These are phyloP conservation scores for Penaeus chinensis DNA, from an alignment of 1,140 invertebrate genomes.

Conservation along the genomic window DNA sequence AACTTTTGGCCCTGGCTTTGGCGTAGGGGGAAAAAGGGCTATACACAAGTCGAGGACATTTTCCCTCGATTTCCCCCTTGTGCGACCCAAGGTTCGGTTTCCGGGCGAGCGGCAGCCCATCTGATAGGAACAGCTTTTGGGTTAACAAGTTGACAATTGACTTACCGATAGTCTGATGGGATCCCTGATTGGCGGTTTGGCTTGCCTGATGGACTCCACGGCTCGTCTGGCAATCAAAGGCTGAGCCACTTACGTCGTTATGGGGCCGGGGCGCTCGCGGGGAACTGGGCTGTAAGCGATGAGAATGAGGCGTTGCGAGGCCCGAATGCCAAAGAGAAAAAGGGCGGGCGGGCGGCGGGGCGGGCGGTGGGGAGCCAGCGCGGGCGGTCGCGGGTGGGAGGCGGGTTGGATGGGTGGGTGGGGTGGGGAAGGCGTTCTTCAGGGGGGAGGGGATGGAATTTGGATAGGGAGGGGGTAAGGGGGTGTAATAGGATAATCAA, in stretches of 20 bases:
- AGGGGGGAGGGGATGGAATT: not conserved
- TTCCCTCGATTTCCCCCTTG: too few species aligned
- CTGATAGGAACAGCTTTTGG: not conserved
- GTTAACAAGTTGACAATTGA: slow-evolving; percentile 32
- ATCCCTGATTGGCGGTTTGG: slow-evolving; percentile 35
- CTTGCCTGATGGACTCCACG: slow-evolving; percentile 41
- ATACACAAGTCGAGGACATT: too few species aligned
- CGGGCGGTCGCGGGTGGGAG: not conserved
- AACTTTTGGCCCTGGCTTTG: too few species aligned
- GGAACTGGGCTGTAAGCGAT: too few species aligned
- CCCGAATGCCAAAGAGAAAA: too few species aligned
- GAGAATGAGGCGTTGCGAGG: too few species aligned
- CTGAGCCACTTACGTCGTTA: slow-evolving; percentile 28
- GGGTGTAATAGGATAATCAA: not conserved
- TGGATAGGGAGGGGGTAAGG: not conserved
- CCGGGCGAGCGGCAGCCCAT: too few species aligned
- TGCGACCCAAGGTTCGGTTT: too few species aligned
- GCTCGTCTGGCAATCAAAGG: slow-evolving; percentile 6
- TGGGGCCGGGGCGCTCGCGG: not conserved
- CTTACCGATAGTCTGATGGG: slow-evolving; percentile 42
- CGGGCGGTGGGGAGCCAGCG: too few species aligned
- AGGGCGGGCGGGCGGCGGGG: too few species aligned
- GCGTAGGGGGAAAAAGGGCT: too few species aligned
- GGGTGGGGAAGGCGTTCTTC: not conserved
- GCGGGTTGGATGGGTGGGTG: not conserved